phyloP scores from a whole-genome alignment of 2,113 vertebrate species.

The Callionymus lyra region DNA sequence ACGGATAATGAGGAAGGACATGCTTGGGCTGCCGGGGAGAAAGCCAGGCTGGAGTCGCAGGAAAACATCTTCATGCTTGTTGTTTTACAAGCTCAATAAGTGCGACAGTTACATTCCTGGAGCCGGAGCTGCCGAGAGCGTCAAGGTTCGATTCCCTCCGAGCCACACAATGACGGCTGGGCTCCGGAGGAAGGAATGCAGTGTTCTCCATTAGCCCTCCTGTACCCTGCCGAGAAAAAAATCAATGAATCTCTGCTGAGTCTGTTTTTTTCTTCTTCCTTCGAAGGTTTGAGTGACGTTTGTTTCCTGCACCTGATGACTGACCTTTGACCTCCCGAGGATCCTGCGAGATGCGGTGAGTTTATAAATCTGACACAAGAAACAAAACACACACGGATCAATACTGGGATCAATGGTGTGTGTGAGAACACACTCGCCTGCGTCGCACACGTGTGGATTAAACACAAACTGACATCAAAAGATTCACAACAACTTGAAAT shows the following conservation, averaged over 20 bases:
- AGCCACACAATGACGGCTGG: conserved; percentile 20
- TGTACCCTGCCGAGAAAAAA: conserved; percentile 24
- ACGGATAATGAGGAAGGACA: conserved; percentile 82
- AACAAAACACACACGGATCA: too few relatives aligned
- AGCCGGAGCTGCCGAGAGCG: conserved; percentile 17
- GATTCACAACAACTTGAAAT: too few relatives aligned
- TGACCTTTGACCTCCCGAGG: conserved; percentile 1
- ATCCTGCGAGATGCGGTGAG: conserved; percentile 11
- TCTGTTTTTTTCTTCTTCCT: conserved; percentile 24
- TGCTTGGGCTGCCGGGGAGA: conserved; percentile 67
- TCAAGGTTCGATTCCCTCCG: conserved; percentile 1
- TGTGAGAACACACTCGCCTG: too few relatives aligned
- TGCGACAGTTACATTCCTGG: conserved; percentile 27
- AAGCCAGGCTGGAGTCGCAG: conserved; percentile 62
- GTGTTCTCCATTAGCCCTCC: conserved; percentile 27
- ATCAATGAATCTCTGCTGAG: conserved; percentile 19
- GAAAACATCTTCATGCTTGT: conserved; percentile 34
- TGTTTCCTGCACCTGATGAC: conserved; percentile 10
- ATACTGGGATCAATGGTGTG: too few relatives aligned
- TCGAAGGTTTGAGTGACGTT: conserved; percentile 27
- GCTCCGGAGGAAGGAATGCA: conserved; percentile 25
- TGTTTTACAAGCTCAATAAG: conserved; percentile 38
- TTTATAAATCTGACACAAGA: conserved; percentile 3
- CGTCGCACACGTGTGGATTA: too few relatives aligned
- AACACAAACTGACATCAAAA: too few relatives aligned